Evolutionary conservation across 2,888 invertebrate species (phyloP).

Genomic region (Ariolimax columbianus): DNA sequence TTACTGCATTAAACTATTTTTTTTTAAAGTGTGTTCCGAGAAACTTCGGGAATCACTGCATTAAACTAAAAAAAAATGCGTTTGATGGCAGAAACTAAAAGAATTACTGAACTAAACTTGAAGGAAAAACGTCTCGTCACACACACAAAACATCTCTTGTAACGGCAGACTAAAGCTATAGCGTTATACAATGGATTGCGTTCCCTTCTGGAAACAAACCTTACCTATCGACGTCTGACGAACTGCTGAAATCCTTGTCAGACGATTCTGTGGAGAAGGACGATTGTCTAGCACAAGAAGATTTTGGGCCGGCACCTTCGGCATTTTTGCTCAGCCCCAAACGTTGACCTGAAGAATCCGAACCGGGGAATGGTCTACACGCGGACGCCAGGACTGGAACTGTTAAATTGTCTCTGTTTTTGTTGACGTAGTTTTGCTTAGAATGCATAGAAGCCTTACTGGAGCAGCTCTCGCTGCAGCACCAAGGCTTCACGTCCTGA

Average conservation of each 20-base stretch:
- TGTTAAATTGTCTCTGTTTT: not conserved
- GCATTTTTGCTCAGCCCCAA: not conserved
- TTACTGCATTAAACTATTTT: no score
- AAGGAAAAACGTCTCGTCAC: no score
- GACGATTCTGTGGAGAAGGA: not conserved
- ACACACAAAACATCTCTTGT: no score
- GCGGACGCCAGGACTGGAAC: not conserved
- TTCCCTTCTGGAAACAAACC: not conserved
- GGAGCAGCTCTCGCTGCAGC: not conserved
- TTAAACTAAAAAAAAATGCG: no score
- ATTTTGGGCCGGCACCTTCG: not conserved
- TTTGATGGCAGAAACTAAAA: no score
- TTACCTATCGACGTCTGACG: slow-evolving; percentile 11
- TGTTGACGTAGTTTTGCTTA: not conserved
- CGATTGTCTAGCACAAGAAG: not conserved
- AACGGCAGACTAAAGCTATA: no score
- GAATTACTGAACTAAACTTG: no score
- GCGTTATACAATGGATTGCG: no score
- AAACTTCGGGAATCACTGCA: no score
- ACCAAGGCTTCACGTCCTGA: not conserved
- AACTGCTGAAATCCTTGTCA: not conserved
- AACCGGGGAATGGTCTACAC: not conserved
- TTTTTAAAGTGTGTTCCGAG: no score
- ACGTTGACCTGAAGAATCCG: not conserved
- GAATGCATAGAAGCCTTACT: not conserved